These are phyloP conservation scores for Ctenochaetus hawaiiensis DNA, from an alignment of 2,797 vertebrate species.

Conservation along the genomic window DNA sequence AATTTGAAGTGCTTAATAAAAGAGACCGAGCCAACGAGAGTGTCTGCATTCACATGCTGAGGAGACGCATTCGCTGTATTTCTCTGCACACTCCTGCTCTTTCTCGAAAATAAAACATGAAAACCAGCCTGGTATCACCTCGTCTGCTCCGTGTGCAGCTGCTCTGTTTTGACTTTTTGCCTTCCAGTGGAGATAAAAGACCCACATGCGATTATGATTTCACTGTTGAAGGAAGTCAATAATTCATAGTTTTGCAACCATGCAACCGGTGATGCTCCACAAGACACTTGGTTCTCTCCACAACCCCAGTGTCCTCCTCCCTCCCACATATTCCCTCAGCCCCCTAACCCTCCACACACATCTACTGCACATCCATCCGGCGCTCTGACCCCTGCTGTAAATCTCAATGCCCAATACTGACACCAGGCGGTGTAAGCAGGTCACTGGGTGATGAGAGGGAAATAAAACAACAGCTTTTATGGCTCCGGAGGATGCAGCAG, in stretches of 20 bases:
- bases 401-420: conserved; percentile 73
- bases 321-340: background rate
- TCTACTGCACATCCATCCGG: conserved; percentile 39
- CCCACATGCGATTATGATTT: conserved; percentile 40
- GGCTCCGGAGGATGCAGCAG: conserved; percentile 57
- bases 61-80: conserved; percentile 9
- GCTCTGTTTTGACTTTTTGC: conserved; percentile 30
- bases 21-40: conserved; percentile 19
- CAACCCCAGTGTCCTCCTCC: conserved; percentile 14
- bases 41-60: conserved; percentile 31
- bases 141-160: background rate
- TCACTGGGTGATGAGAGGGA: conserved; percentile 46
- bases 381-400: conserved; percentile 65
- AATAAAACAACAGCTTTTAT: conserved; percentile 71
- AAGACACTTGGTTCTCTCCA: conserved; percentile 27
- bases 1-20: conserved; percentile 54
- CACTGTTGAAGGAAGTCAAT: conserved; percentile 46
- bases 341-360: background rate
- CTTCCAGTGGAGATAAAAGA: conserved; percentile 46
- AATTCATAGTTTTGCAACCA: conserved; percentile 48
- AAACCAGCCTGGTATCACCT: conserved; percentile 16
- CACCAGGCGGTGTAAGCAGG: conserved; percentile 74
- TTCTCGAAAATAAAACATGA: conserved; percentile 33
- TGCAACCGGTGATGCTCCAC: conserved; percentile 40
- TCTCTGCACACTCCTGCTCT: conserved; percentile 3